Conservation (phyloP, 2,113 vertebrate species). For the Larimichthys crocea region DNA sequence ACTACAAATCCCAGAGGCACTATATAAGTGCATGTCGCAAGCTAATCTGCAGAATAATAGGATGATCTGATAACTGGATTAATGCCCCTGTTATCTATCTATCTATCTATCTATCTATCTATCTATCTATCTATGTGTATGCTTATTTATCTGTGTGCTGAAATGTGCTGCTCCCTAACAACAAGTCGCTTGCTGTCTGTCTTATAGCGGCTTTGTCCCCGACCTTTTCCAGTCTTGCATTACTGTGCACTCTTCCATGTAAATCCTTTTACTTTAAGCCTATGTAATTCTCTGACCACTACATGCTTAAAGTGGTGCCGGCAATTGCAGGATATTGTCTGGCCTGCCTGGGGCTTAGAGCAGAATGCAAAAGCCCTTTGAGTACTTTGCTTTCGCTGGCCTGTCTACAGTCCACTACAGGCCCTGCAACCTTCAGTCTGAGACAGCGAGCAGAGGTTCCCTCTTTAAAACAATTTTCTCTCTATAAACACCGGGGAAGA, state of each 20-base stretch:
- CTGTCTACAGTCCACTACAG: neutral
- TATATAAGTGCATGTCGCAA: neutral
- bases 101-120: conserved; percentile 12
- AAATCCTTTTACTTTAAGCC: conserved; percentile 76
- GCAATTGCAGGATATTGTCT: conserved; percentile 34
- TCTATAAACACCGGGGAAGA: conserved; percentile 7
- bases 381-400: conserved; percentile 22
- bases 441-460: neutral
- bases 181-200: neutral
- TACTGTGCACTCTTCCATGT: conserved; percentile 40
- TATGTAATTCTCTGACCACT: conserved; percentile 67
- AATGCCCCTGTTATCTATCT: conserved; percentile 31
- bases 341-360: conserved; percentile 32
- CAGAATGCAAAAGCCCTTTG: conserved; percentile 38
- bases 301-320: conserved; percentile 35
- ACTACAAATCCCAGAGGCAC: conserved; percentile 52
- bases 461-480: conserved; percentile 34
- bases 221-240: conserved; percentile 4
- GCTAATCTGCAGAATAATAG: conserved; percentile 66
- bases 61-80: conserved; percentile 76
- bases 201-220: conserved; percentile 16
- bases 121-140: neutral
- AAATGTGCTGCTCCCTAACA: neutral
- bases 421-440: conserved; percentile 21
- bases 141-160: neutral